Evolutionary conservation across 2,113 vertebrate species (phyloP), one percentile per base, ranked within the genome.

Genomic region (Porphyrio hochstetteri): DNA sequence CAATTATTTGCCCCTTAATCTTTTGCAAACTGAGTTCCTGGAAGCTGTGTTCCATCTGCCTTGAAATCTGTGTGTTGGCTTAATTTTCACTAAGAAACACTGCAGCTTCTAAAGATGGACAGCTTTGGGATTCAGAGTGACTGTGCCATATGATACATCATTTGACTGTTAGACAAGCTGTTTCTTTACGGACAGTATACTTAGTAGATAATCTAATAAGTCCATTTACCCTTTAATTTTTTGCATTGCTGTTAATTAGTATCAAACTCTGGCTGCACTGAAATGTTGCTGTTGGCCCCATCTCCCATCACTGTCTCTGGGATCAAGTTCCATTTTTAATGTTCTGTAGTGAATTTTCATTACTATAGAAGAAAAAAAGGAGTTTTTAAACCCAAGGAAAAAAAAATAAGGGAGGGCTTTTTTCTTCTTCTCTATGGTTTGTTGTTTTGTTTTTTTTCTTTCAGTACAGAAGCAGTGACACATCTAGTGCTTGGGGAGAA

Each of bases 11-110:
- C 68, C 86, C 83, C 75, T 89, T 95, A 91, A 74, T 92, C 79
- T 96, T 94, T 84, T 94, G 35, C 70, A 87, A 87, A 85, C 82
- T 29, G 40, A 77, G 50, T 84, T 96, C 74, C 84, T 90, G 93
- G 89, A 90, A 92, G 71, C 89, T 90, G 76, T 1, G 2, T 84
- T 91, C 93, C 95, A 96, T 96, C 95, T 96, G 92, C 76, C 90
- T 92, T 68, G 78, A 92, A 97, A 91, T 88, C 86, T 96, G 91
- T 92, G 86, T 88, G 38, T 83, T 94, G 88, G 95, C 90, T 96
- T 93, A 53, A 88, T 92, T 96, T 90, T 91, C 44, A 38, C 53
- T 48, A 71, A 65, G 88, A 88, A 84, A 76, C 1, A 4, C 63
- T 74, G 4, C 33, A 92, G 31, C 38, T 67, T 87, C 92, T 88